Evolutionary conservation across 2,797 vertebrate species (phyloP).

Genomic region (Argentina silus): DNA sequence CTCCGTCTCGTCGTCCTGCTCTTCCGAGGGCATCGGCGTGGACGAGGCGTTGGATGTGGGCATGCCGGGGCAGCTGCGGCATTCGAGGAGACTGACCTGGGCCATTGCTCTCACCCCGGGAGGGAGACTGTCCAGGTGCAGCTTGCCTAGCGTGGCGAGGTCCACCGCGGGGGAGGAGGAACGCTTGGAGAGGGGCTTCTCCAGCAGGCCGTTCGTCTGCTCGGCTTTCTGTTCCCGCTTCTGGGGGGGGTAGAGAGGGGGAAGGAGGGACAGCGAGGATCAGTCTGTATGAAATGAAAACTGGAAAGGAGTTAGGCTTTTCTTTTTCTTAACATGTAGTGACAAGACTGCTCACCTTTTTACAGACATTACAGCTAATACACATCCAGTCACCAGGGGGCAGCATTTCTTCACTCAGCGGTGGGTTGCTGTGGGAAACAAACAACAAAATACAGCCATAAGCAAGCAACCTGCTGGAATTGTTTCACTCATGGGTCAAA

Average conservation of each 20-base stretch:
- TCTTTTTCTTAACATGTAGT: too few relatives aligned
- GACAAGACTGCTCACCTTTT: constrained; percentile 81
- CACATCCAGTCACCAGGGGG: constrained; percentile 99
- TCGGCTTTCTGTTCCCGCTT: constrained; percentile 96
- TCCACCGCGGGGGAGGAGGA: constrained; percentile 88
- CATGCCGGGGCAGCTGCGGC: constrained; percentile 91
- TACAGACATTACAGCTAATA: constrained; percentile 94
- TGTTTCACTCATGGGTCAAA: too few relatives aligned
- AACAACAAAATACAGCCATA: neutral
- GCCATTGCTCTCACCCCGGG: constrained; percentile 78
- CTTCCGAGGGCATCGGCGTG: constrained; percentile 90
- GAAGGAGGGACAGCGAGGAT: too few relatives aligned
- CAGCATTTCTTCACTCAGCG: constrained; percentile 97
- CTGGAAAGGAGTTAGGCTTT: too few relatives aligned
- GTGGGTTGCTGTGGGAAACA: constrained; percentile 85
- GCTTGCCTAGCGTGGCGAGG: constrained; percentile 70
- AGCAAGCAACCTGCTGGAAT: too few relatives aligned
- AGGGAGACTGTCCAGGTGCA: constrained; percentile 74
- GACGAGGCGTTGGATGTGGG: constrained; percentile 93
- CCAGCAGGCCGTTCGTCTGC: constrained; percentile 93
- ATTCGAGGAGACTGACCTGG: constrained; percentile 91
- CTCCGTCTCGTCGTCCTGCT: constrained; percentile 92
- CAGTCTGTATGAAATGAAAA: too few relatives aligned
- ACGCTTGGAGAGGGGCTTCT: constrained; percentile 84
- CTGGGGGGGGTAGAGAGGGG: constrained; percentile 63